Evolutionary conservation across 2,888 invertebrate genomes (phyloP).

Genomic region (Anaspis maculata): DNA sequence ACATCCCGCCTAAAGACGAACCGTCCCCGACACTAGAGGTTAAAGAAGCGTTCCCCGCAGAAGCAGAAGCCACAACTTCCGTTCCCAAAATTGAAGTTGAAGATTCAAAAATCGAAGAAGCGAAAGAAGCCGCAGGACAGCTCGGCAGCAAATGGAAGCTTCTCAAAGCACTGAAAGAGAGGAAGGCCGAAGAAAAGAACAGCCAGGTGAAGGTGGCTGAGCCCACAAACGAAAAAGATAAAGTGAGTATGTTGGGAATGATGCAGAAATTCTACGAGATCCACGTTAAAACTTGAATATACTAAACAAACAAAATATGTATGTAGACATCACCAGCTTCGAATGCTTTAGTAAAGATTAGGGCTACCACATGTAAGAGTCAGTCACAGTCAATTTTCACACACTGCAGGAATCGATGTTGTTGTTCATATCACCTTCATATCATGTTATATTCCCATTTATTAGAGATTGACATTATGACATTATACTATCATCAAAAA

Average conservation of each 20-base stretch:
- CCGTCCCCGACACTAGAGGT: background rate
- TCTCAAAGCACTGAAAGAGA: slow-evolving; percentile 79
- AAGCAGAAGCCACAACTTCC: slow-evolving; percentile 18
- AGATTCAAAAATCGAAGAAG: slow-evolving; percentile 22
- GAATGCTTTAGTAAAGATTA: too few relatives aligned
- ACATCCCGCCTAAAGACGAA: slow-evolving; percentile 35
- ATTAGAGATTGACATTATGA: slow-evolving; percentile 17
- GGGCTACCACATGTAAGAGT: too few relatives aligned
- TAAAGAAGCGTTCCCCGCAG: slow-evolving; percentile 18
- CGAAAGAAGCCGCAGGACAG: slow-evolving; percentile 44
- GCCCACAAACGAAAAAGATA: slow-evolving; percentile 57
- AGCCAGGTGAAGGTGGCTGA: slow-evolving; percentile 58
- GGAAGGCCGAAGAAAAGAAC: slow-evolving; percentile 79
- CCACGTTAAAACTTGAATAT: slow-evolving; percentile 52
- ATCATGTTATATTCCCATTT: slow-evolving; percentile 1
- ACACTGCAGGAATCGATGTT: slow-evolving; percentile 8
- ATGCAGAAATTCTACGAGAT: slow-evolving; percentile 61
- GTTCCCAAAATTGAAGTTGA: slow-evolving; percentile 33
- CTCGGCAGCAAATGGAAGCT: slow-evolving; percentile 86
- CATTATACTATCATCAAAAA: slow-evolving; percentile 12
- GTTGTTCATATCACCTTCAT: slow-evolving; percentile 1
- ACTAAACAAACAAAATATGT: too few relatives aligned
- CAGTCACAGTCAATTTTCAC: slow-evolving; percentile 20
- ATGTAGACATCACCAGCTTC: too few relatives aligned
- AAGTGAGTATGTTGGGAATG: slow-evolving; percentile 63